Conservation (phyloP, 1,140 invertebrate species). For the Paramacrobiotus metropolitanus region DNA sequence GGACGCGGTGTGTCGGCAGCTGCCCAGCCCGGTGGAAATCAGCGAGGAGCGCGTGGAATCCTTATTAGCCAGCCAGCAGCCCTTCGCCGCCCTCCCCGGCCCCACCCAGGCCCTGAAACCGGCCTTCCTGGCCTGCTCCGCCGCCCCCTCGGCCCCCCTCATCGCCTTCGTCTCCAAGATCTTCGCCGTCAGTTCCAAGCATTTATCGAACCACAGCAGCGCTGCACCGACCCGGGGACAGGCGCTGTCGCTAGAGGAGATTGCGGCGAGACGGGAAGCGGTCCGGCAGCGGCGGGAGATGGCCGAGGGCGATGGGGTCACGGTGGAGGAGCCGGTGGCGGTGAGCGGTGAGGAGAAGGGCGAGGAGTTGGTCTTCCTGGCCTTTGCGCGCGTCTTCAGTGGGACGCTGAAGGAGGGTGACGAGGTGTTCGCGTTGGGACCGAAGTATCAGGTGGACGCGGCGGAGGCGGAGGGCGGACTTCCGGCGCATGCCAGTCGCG, state of each 20-base stretch:
- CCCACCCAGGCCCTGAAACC: constrained; percentile 47
- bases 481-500: constrained; percentile 22
- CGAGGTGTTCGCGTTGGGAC: constrained; percentile 54
- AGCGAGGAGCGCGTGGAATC: constrained; percentile 46
- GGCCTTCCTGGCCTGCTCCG: constrained; percentile 45
- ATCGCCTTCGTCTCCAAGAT: constrained; percentile 89
- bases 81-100: constrained; percentile 39
- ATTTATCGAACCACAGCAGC: constrained; percentile 16
- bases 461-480: constrained; percentile 17
- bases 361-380: constrained; percentile 50
- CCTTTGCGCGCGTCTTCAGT: constrained; percentile 79
- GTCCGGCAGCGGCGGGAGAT: constrained; percentile 19
- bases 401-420: constrained; percentile 53
- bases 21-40: constrained; percentile 58
- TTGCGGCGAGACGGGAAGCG: constrained; percentile 39
- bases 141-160: constrained; percentile 35
- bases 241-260: constrained; percentile 44
- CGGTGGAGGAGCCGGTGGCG: neutral
- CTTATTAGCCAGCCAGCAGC: constrained; percentile 38
- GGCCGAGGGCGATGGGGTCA: constrained; percentile 4
- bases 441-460: constrained; percentile 54
- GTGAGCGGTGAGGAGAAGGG: constrained; percentile 15
- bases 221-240: neutral
- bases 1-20: constrained; percentile 49
- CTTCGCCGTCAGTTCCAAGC: constrained; percentile 35